A percentile compares a stretch with the other conserved stretches of the same genome.
phyloP scores from a whole-genome alignment of 1,140 invertebrate genomes.

The Galendromus occidentalis region DNA sequence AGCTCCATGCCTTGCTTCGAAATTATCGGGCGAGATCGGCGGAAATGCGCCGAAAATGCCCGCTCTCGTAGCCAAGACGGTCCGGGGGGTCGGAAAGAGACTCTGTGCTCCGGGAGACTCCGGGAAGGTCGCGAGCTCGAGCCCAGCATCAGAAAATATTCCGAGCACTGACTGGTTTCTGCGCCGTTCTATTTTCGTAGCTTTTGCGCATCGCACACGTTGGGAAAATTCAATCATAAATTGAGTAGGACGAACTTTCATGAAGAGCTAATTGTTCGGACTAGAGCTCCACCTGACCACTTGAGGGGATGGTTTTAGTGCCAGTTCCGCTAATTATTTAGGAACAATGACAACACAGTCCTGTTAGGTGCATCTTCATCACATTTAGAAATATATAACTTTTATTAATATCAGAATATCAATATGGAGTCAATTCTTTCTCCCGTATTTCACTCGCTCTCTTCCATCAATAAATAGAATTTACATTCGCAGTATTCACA shows the following conservation, averaged over 20 bases:
- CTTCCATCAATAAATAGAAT: slow-evolving; percentile 6
- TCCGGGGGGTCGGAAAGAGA: background rate
- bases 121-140: background rate
- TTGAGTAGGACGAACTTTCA: too few species aligned
- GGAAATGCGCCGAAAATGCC: background rate
- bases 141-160: background rate
- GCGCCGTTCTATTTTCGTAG: too few species aligned
- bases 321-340: too few species aligned
- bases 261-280: too few species aligned
- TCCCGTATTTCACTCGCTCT: background rate
- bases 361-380: background rate
- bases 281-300: too few species aligned
- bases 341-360: too few species aligned
- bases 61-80: background rate
- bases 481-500: slow-evolving; percentile 7
- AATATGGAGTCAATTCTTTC: background rate
- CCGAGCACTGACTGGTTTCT: background rate
- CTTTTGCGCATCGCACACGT: too few species aligned
- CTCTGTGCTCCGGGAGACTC: background rate
- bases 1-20: background rate
- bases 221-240: too few species aligned
- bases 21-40: background rate
- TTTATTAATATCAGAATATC: background rate
- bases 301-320: too few species aligned
- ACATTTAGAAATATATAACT: slow-evolving; percentile 12